Conservation (phyloP, 2,797 vertebrate genomes). For the Taenioides sp. region DNA sequence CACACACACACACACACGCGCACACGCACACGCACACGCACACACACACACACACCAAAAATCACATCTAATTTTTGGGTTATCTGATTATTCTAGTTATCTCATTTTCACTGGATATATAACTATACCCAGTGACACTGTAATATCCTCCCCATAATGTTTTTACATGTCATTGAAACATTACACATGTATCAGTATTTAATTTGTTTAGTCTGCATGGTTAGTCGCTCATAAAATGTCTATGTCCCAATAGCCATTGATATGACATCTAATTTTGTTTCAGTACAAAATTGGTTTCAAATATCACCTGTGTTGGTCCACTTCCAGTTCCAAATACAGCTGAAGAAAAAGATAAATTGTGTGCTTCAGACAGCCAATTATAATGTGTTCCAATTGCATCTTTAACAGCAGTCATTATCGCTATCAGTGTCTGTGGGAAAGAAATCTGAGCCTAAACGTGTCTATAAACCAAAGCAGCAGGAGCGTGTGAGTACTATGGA, state of each 20-base stretch:
- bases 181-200: background rate
- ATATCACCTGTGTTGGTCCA: background rate
- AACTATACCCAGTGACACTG: too few relatives aligned
- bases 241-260: background rate
- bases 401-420: conserved; percentile 79
- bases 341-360: background rate
- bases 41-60: too few relatives aligned
- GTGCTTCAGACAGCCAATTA: conserved; percentile 30
- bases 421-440: conserved; percentile 79
- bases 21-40: too few relatives aligned
- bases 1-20: too few relatives aligned
- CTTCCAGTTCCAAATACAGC: background rate
- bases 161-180: conserved; percentile 20
- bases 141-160: conserved; percentile 27
- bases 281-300: background rate
- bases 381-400: conserved; percentile 73
- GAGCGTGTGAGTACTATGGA: conserved; percentile 81
- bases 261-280: background rate
- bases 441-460: conserved; percentile 79
- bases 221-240: background rate
- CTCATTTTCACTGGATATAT: too few relatives aligned
- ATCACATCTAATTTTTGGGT: too few relatives aligned
- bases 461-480: conserved; percentile 79
- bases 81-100: too few relatives aligned
- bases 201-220: background rate